Evolutionary conservation across 2,888 invertebrate species (phyloP), one percentile per base, ranked within the genome.

Genomic region (Bugulina stolonifera): DNA sequence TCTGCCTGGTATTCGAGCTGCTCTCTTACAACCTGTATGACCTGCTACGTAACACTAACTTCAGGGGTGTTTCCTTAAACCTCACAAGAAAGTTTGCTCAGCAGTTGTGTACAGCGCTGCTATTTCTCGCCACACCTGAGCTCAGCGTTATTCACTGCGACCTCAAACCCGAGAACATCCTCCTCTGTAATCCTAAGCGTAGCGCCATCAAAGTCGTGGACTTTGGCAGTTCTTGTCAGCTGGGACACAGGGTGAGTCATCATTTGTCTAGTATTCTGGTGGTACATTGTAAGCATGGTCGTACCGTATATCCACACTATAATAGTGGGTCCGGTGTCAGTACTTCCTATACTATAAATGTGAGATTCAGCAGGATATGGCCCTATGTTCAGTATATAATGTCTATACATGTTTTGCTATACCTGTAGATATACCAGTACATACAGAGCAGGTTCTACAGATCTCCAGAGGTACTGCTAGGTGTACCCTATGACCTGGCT

Each of bases 191-290:
- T 89, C 98, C 99, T 78, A 99, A 99, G 87, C 90, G 98, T 86
- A 97, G 97, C 83, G 98, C 98, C 81, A 99, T 99, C 87, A 99
- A 99, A 89, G 98, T 99, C 84, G 98, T 99, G 83, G 99, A 99
- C 88, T 99, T 99, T 88, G 99, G 99, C 82, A 97, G 96, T 87
- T 98, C 97, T 79, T 99, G 99, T 89, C 99, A 99, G 87, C 90
- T 98, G 84, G 99, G 98, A 80, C 97, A 98, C 88, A 90, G 96
- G 90, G 96, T 97, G 87, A 89, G 90, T 80, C 2, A 5, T 55
- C 22, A 14, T 52, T 52, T 52, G 52, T 10, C 52, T 52, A 52
- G 10, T 10, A 22, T 52, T 14, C n/a, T n/a, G n/a, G n/a, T n/a
- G n/a, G n/a, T n/a, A n/a, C n/a, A n/a, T n/a, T n/a, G n/a, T n/a